Percentiles rank a stretch among this genome's conserved stretches.
These are phyloP conservation scores for Sardinella longiceps DNA, from an alignment of 2,797 vertebrate species.

Conservation along the genomic window DNA sequence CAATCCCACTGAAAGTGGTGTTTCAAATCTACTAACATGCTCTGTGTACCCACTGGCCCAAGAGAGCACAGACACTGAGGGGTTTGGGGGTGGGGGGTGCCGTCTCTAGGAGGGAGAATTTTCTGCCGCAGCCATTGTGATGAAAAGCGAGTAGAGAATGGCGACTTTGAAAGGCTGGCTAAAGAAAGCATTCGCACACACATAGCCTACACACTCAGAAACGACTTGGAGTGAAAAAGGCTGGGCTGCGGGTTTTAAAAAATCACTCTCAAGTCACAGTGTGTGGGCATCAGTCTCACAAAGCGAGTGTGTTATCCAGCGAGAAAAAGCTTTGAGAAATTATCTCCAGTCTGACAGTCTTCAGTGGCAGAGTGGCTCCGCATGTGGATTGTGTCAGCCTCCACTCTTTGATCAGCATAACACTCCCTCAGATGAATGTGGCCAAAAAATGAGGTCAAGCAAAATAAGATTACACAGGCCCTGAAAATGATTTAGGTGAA, in stretches of 20 bases:
- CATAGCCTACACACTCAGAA: constrained; percentile 15
- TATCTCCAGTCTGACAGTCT: not conserved
- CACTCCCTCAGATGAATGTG: not conserved
- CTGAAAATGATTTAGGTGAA: not conserved
- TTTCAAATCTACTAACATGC: not conserved
- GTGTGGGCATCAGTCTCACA: not conserved
- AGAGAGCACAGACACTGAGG: not conserved
- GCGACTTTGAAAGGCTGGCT: constrained; percentile 30
- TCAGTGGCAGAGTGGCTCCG: not conserved
- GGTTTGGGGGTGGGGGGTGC: not conserved
- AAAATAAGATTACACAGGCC: not conserved
- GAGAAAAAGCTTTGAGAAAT: not conserved
- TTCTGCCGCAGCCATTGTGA: constrained; percentile 31
- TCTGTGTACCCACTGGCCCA: not conserved
- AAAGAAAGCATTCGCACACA: not conserved
- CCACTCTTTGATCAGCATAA: not conserved
- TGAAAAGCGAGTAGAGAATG: constrained; percentile 46
- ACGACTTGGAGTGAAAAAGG: not conserved
- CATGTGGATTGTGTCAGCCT: not conserved
- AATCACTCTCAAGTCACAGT: constrained; percentile 6
- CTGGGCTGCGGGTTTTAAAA: not conserved
- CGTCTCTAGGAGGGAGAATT: not conserved
- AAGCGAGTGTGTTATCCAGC: constrained; percentile 1
- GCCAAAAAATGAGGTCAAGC: not conserved
- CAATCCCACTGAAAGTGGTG: not conserved